Evolutionary conservation across 2,113 vertebrate genomes (phyloP).

Genomic region (Syngnathus scovelli): DNA sequence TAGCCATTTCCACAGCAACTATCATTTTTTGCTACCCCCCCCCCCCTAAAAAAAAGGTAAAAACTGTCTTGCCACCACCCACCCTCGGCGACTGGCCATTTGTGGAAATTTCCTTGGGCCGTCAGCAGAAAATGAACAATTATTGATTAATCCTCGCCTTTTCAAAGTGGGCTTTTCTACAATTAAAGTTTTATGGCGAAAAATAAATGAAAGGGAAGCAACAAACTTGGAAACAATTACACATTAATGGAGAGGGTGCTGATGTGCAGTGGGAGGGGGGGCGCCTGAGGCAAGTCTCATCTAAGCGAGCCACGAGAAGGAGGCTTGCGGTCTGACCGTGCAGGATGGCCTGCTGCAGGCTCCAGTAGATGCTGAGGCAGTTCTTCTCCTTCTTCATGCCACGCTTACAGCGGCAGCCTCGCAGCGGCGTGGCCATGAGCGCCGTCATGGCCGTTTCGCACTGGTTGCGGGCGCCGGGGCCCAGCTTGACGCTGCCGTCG

Average conservation of each 20-base stretch:
- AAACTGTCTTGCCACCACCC: too few relatives aligned
- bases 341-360: slow-evolving; percentile 84
- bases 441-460: slow-evolving; percentile 81
- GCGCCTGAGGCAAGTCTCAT: too few relatives aligned
- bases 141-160: background rate
- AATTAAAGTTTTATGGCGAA: background rate
- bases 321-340: slow-evolving; percentile 70
- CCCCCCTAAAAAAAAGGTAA: background rate
- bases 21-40: background rate
- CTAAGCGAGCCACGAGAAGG: too few relatives aligned
- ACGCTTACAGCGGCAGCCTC: slow-evolving; percentile 85
- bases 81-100: background rate
- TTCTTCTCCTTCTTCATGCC: slow-evolving; percentile 94
- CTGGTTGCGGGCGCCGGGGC: slow-evolving; percentile 81
- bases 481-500: slow-evolving; percentile 83
- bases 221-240: background rate
- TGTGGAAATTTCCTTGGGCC: background rate
- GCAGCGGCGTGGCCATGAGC: slow-evolving; percentile 83
- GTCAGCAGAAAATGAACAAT: background rate
- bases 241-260: background rate
- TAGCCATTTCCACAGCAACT: background rate
- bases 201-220: background rate
- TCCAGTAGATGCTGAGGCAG: slow-evolving; percentile 92
- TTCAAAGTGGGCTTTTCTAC: background rate
- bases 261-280: too few relatives aligned